Evolutionary conservation across 1,140 invertebrate genomes (phyloP).

Genomic region (Apis florea): DNA sequence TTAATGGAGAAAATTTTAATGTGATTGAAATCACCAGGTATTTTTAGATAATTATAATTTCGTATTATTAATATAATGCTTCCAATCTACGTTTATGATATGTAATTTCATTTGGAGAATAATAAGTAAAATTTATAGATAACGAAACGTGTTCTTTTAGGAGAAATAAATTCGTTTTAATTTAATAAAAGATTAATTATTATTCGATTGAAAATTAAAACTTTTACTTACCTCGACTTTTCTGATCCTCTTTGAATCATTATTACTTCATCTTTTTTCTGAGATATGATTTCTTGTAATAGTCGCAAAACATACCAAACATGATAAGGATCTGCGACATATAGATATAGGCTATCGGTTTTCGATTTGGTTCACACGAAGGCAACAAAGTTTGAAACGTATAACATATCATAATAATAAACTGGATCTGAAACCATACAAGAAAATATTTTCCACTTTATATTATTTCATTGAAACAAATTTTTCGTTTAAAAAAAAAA

Average conservation of each 20-base stretch:
- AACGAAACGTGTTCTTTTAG: background rate
- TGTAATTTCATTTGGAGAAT: background rate
- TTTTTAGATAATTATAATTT: background rate
- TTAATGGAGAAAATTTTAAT: background rate
- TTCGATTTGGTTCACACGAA: conserved; percentile 80
- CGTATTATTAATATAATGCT: background rate
- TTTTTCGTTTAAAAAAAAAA: too few species aligned
- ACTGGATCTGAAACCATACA: conserved; percentile 83
- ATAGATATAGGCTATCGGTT: conserved; percentile 80
- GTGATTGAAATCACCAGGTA: background rate
- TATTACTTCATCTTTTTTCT: conserved; percentile 68
- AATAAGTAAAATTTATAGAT: background rate
- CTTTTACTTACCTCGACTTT: background rate
- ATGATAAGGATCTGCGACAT: conserved; percentile 84
- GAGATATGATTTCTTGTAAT: conserved; percentile 83
- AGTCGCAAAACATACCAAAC: conserved; percentile 87
- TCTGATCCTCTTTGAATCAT: background rate
- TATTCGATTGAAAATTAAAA: background rate
- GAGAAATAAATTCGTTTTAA: too few species aligned
- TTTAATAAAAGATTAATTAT: background rate
- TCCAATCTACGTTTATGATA: background rate
- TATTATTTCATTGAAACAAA: background rate
- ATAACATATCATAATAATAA: conserved; percentile 83
- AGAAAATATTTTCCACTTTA: background rate
- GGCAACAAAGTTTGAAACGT: conserved; percentile 81